Evolutionary conservation across 2,113 vertebrate genomes (phyloP), one percentile per base, ranked within the genome.

Genomic region (Alligator mississippiensis): DNA sequence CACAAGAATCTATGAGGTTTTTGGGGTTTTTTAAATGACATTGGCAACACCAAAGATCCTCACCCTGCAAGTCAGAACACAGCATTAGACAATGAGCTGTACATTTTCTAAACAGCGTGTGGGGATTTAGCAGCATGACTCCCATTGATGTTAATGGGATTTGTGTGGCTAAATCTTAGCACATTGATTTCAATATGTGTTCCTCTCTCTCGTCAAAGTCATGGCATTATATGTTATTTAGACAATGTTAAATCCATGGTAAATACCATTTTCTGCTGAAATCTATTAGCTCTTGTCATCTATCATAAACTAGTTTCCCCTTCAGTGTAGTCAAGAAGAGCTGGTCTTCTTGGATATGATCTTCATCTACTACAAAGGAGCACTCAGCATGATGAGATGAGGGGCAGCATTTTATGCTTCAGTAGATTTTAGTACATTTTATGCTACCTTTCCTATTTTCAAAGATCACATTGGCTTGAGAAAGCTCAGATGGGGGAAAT

Each of bases 311-410:
- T 83, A 60, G 25, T 34, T 3, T 68, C 61, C 15, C 13, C 3
- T 64, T 64, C 38, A 30, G 38, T 68, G 22, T 83, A 59, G 22
- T 80, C 30, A 61, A 27, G 3, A 60, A 3, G n/a, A 61, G 11
- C 22, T 74, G 30, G 17, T 38, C 28, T 63, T 75, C 4, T 57
- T 47, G 15, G 38, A 59, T 14, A 70, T 13, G 58, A 9, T 47
- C 80, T 72, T 57, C 25, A 75, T 7, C 54, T 11, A 2, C 5
- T 61, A 2, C 61, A 30, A 0, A 2, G 63, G 59, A 0, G 0
- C 1, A 12, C 4, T 72, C 75, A 25, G 18, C 3, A 12, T 1
- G 38, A 16, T 11, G 60, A 5, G 85, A 13, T 9, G 19, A 28
- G 38, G 34, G 34, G 70, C 6, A 13, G 14, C 21, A 47, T 47